Evolutionary conservation across 2,888 invertebrate species (phyloP), one percentile per base, ranked within the genome.

Genomic region (Mythimna ferrago): DNA sequence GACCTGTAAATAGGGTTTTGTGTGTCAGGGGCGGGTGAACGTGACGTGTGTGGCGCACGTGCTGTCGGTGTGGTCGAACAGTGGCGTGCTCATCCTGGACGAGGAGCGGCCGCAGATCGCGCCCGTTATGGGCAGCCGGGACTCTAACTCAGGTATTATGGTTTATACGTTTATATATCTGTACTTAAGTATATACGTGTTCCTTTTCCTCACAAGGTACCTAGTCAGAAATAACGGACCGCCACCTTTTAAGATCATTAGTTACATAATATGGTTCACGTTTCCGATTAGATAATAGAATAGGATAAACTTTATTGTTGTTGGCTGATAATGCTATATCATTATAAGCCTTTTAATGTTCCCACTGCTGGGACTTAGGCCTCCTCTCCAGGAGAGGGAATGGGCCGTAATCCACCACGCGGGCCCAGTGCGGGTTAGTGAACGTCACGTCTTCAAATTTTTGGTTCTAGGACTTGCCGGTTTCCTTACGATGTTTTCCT

Each of bases 101-200:
- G 97, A 97, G 87, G 97, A 97, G 91, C 95, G 97, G 84, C 97
- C 97, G 58, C 97, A 97, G 89, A 96, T 97, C 65, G 97, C 97
- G 19, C 97, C 97, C 11, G 97, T 97, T 72, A 96, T 97, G 93
- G 97, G 97, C 84, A 97, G 97, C 79, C 94, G 97, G 67, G 97
- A 97, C 89, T 97, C 97, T 11, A 97, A 97, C 82, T 92, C 94
- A 87, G 95, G 95, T 95, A 84, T 81, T 53, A 57, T 44, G 5
- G 11, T 44, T 44, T n/a, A 56, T 53, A 32, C 60, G 26, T 1
- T 11, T 64, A 2, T 14, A 14, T 32, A 35, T 19, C 2, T 57
- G 4, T 2, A 32, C 32, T 32, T 32, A 16, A 2, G 48, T 48
- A 16, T 6, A 48, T 19, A 48, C 48, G 14, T 32, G 4, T 19